Base-by-base conservation (phyloP, 2,888 invertebrate genomes). In the Galeopsomyia nigrocyanea region DNA sequence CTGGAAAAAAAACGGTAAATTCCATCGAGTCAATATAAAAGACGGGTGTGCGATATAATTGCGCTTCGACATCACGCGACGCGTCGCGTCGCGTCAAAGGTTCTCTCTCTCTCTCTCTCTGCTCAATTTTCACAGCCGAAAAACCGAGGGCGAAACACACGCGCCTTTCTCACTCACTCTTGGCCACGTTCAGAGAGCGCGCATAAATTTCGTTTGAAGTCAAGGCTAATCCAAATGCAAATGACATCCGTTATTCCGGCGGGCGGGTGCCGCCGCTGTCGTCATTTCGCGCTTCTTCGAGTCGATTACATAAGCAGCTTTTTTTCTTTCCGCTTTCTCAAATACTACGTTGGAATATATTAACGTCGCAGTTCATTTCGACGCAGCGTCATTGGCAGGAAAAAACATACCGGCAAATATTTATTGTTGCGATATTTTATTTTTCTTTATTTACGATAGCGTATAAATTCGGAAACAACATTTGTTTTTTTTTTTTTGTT, bases 141-240 rank as follows among this genome's bases (percentile, higher is more conserved):
- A 17, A 17, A 0, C n/a, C 31, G n/a, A 10, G 46, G 1, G 22
- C 19, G 64, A 21, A 21, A 49, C 53, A 13, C 22, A 31, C 22
- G 53, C 21, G 53, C 31, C 57, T 55, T 63, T 56, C 50, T 53
- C 53, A 0, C 26, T 2, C 16, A 9, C 57, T n/a, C n/a, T n/a
- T n/a, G 19, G 9, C n/a, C 3, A n/a, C n/a, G 53, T 7, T 21
- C 47, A 22, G 50, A 22, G 50, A 17, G 68, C 31, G 70, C 49
- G 71, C 67, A 73, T 73, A 68, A 73, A 73, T 73, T 68, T 60
- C 64, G 73, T 73, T 73, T 73, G 73, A 73, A 55, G 68, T 57
- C 68, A 50, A 64, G 56, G 73, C 64, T 68, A 66, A 73, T 73
- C 61, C 69, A 31, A 55, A 73, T 73, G 69, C 73, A 73, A 73